A percentile compares a stretch with the other conserved stretches of the same genome.
Conservation (phyloP, 2,113 vertebrate genomes). For the Phasianus colchicus region DNA sequence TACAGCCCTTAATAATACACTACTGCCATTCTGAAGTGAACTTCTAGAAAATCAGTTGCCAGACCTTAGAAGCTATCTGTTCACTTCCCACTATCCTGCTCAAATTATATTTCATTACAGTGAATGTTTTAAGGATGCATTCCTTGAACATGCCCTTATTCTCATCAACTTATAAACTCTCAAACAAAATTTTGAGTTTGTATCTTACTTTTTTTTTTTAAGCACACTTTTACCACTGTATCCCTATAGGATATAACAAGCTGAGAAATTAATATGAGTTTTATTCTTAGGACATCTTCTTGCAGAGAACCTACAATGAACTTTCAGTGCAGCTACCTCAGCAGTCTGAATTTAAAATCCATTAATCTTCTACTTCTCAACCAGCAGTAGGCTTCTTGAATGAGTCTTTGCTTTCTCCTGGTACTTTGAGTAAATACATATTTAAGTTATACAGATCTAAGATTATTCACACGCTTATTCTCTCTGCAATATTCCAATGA, state of each 20-base stretch:
- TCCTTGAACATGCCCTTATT: background rate
- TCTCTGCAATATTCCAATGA: background rate
- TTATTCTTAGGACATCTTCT: background rate
- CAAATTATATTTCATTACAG: background rate
- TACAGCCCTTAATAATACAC: background rate
- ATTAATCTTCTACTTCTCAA: background rate
- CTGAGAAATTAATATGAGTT: background rate
- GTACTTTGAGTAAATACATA: background rate
- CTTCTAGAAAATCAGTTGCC: background rate
- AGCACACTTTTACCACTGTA: background rate
- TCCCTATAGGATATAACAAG: background rate
- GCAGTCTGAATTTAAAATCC: background rate
- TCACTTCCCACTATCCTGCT: background rate
- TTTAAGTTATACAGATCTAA: background rate
- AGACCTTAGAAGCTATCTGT: background rate
- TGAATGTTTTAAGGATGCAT: background rate
- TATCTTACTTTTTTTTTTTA: background rate
- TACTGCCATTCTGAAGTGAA: background rate
- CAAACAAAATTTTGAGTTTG: background rate
- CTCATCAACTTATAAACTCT: background rate
- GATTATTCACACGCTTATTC: background rate
- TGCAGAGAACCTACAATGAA: background rate
- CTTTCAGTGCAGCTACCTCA: accelerated
- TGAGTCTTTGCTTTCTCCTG: background rate
- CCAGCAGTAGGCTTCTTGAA: background rate